These are phyloP conservation scores for Sarcophaga bullata DNA, from an alignment of 1,140 invertebrate species.

Conservation along the genomic window DNA sequence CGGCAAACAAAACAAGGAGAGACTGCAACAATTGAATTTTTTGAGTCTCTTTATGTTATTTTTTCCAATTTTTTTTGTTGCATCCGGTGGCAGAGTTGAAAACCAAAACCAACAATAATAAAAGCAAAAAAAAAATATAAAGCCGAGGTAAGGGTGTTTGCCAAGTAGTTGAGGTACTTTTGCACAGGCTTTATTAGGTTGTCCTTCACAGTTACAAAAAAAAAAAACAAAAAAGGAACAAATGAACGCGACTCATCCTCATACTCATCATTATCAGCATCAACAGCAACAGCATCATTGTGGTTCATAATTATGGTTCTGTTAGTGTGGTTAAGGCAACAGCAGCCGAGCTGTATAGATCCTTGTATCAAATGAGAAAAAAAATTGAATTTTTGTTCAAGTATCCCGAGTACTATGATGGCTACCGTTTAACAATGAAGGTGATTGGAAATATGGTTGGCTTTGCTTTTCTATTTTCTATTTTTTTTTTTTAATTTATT, in stretches of 20 bases:
- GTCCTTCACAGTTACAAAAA: slow-evolving; percentile 14
- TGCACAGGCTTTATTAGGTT: slow-evolving; percentile 13
- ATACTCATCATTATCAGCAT: background rate
- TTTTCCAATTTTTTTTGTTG: background rate
- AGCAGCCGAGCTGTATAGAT: too few relatives aligned
- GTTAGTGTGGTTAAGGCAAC: background rate
- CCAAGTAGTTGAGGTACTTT: background rate
- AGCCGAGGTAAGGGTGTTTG: slow-evolving; percentile 27
- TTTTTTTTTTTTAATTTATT: background rate
- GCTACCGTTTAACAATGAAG: background rate
- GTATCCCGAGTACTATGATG: background rate
- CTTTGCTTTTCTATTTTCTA: background rate
- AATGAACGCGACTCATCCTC: background rate
- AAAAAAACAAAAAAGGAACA: background rate
- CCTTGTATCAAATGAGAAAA: too few relatives aligned
- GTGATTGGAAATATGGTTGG: slow-evolving; percentile 11
- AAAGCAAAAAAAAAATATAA: background rate
- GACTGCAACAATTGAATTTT: slow-evolving; percentile 29
- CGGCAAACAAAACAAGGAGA: background rate
- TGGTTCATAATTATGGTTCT: background rate
- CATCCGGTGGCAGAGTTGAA: slow-evolving; percentile 17
- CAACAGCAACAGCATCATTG: background rate
- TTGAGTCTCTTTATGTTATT: slow-evolving; percentile 16
- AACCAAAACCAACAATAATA: background rate
- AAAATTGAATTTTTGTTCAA: background rate